These are phyloP conservation scores for Gymnothorax reevesii DNA, from an alignment of 2,797 vertebrate genomes.

Conservation along the genomic window DNA sequence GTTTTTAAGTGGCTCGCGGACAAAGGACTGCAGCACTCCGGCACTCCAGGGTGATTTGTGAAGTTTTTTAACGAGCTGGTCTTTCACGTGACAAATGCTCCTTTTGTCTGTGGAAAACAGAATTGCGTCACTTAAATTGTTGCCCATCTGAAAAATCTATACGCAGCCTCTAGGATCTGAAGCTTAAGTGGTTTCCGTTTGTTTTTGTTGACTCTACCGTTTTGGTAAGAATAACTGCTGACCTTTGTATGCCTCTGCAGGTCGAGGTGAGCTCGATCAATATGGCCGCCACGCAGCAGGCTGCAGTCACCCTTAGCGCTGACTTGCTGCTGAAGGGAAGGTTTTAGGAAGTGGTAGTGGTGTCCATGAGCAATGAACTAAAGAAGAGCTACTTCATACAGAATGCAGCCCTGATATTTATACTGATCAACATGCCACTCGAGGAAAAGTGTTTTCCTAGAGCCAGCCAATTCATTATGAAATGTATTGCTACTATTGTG, in stretches of 20 bases:
- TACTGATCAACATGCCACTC: background rate
- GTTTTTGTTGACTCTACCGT: constrained; percentile 44
- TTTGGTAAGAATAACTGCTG: constrained; percentile 49
- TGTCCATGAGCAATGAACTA: background rate
- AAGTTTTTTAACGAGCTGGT: constrained; percentile 17
- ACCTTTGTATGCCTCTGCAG: constrained; percentile 44
- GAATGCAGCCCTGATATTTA: background rate
- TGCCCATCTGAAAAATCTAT: constrained; percentile 25
- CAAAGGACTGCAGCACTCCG: background rate
- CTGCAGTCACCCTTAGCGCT: background rate
- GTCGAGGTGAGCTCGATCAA: constrained; percentile 38
- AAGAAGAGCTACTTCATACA: background rate
- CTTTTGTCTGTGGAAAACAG: constrained; percentile 13
- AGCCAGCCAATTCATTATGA: background rate
- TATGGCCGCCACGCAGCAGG: background rate
- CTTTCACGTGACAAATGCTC: background rate
- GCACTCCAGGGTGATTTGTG: constrained; percentile 19
- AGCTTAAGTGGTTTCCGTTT: constrained; percentile 42
- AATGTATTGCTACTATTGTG: background rate
- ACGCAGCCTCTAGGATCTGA: constrained; percentile 47
- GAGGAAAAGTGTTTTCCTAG: background rate
- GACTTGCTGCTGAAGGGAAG: background rate
- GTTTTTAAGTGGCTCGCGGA: constrained; percentile 2
- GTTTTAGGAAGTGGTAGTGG: background rate
- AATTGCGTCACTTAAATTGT: constrained; percentile 3